Evolutionary conservation across 2,888 invertebrate genomes (phyloP), one percentile per base, ranked within the genome.

Genomic region (Sarcophaga variegata): DNA sequence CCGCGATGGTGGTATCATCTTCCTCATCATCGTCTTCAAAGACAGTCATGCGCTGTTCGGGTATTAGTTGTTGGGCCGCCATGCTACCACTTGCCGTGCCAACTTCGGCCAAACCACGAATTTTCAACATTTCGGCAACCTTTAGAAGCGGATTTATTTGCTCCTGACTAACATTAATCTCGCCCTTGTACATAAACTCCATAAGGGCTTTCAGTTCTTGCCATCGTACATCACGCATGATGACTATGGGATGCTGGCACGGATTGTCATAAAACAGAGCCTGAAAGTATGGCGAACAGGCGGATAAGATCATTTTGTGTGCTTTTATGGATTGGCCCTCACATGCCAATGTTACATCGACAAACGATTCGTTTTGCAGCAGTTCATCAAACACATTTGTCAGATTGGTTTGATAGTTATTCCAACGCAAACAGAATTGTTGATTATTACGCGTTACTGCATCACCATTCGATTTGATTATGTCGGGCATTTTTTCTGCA

Each of bases 111-210:
- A 98, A 93, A 2, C 98, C 98, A 22, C 97, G 95, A 89, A 98
- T 97, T 94, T 97, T 97, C 54, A 98, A 94, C 83, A 96, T 96
- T 93, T 98, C 98, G 45, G 98, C 98, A 89, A 97, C 97, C 91
- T 97, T 97, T 76, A 98, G 94, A 89, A 98, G 93, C 4, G 97
- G 97, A 80, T 97, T 96, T 90, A 98, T 97, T 93, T 98, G 97
- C 90, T 98, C 97, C 94, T 98, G 97, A 85, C 97, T 97, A 89
- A 98, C 98, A 94, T 98, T 98, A 90, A 98, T 98, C 95, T 98
- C 98, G 11, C 98, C 98, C 92, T 97, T 97, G 94, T 98, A 98
- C 98, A 98, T 98, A 92, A 98, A 98, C 93, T 98, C 98, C 85
- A 98, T 97, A 85, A 97, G 96, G 78, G 98, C 97, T 93, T 97